Evolutionary conservation across 2,113 vertebrate species (phyloP).

Genomic region (Kryptolebias marmoratus): DNA sequence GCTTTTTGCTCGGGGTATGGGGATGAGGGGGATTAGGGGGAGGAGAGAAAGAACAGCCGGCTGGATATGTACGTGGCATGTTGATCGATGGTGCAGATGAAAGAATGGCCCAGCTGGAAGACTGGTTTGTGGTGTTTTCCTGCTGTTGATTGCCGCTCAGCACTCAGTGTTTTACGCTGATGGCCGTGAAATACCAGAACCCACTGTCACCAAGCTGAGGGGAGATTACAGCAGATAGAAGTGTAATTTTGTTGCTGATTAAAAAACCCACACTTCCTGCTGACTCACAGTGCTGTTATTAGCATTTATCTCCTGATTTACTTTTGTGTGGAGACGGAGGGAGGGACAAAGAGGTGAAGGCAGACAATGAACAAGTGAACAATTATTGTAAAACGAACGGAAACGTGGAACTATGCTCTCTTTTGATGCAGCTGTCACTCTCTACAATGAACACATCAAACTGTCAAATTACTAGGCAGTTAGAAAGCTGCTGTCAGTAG

Average conservation of each 20-base stretch:
- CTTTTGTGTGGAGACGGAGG: conserved; percentile 11
- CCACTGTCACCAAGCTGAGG: conserved; percentile 1
- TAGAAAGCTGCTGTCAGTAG: conserved; percentile 36
- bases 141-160: conserved; percentile 42
- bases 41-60: conserved; percentile 25
- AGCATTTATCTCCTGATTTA: conserved; percentile 40
- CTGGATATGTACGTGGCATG: conserved; percentile 32
- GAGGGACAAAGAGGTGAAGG: conserved; percentile 7
- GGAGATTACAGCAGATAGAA: conserved; percentile 46
- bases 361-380: conserved; percentile 14
- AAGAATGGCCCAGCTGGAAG: conserved; percentile 25
- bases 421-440: conserved; percentile 13
- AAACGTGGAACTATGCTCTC: conserved; percentile 6
- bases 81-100: conserved; percentile 54
- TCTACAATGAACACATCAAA: conserved; percentile 9
- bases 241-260: conserved; percentile 47
- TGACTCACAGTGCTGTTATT: conserved; percentile 30
- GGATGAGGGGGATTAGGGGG: conserved; percentile 57
- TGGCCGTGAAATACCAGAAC: conserved; percentile 41
- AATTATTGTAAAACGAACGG: conserved; percentile 15
- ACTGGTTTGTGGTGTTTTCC: conserved; percentile 35
- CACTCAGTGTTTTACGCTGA: conserved; percentile 20
- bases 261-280: conserved; percentile 36
- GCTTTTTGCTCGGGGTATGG: conserved; percentile 36
- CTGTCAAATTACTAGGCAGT: conserved; percentile 33